These are phyloP conservation scores for Thera britannica DNA, from an alignment of 2,888 invertebrate species.

Conservation along the genomic window DNA sequence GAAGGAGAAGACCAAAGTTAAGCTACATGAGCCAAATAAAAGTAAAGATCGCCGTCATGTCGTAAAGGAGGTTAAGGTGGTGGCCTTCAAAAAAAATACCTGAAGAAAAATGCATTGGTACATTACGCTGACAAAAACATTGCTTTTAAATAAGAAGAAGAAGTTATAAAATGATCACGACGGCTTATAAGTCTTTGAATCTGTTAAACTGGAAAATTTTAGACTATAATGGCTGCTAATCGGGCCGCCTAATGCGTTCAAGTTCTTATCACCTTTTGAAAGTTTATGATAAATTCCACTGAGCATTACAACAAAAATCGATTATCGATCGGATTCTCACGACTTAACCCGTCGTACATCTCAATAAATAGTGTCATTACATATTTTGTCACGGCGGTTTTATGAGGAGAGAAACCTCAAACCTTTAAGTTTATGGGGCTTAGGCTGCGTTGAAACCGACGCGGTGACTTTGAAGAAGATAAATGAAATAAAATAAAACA, in stretches of 20 bases:
- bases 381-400: slow-evolving; percentile 65
- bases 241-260: background rate
- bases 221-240: background rate
- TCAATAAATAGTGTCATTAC: slow-evolving; percentile 64
- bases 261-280: slow-evolving; percentile 3
- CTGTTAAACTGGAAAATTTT: background rate
- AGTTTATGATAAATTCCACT: slow-evolving; percentile 24
- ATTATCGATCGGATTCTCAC: slow-evolving; percentile 47
- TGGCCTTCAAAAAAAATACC: no score
- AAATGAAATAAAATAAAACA: background rate
- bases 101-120: no score
- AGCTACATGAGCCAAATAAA: no score
- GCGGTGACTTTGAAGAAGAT: background rate
- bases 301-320: slow-evolving; percentile 40
- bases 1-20: no score
- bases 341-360: slow-evolving; percentile 50
- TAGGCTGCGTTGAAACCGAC: slow-evolving; percentile 10
- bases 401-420: slow-evolving; percentile 53
- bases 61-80: no score
- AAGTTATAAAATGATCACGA: background rate
- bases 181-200: background rate
- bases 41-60: no score
- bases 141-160: no score
- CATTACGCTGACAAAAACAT: no score
- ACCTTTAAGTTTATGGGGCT: slow-evolving; percentile 47